Percentiles rank a stretch among this genome's conserved stretches.
Evolutionary conservation across 2,888 invertebrate genomes (phyloP).

Genomic region (Drosophila pegasa): DNA sequence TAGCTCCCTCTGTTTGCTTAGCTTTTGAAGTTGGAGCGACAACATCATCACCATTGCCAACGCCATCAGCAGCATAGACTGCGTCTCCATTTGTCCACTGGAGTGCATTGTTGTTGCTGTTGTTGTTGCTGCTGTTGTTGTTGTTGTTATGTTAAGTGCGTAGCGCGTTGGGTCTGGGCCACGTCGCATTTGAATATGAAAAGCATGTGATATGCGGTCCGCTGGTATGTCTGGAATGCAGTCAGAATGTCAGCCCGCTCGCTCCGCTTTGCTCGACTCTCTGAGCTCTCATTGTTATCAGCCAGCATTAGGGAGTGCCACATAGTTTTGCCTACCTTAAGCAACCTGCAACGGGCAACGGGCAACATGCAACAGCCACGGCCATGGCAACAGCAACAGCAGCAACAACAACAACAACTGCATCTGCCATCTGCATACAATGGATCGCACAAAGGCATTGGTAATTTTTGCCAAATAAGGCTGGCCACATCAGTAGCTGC

Average conservation of each 20-base stretch:
- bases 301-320: slow-evolving; percentile 54
- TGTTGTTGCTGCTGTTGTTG: slow-evolving; percentile 24
- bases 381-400: slow-evolving; percentile 43
- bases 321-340: slow-evolving; percentile 18
- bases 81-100: slow-evolving; percentile 52
- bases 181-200: slow-evolving; percentile 74
- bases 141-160: slow-evolving; percentile 73
- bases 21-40: slow-evolving; percentile 79
- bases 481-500: slow-evolving; percentile 33
- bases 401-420: slow-evolving; percentile 27
- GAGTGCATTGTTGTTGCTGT: slow-evolving; percentile 62
- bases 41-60: slow-evolving; percentile 65
- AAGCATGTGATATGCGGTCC: slow-evolving; percentile 59
- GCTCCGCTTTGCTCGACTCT: slow-evolving; percentile 39
- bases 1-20: slow-evolving; percentile 60
- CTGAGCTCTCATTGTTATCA: slow-evolving; percentile 47
- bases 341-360: slow-evolving; percentile 24
- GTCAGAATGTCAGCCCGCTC: slow-evolving; percentile 26
- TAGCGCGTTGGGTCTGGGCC: slow-evolving; percentile 54
- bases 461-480: slow-evolving; percentile 76
- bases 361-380: slow-evolving; percentile 21
- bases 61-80: slow-evolving; percentile 30
- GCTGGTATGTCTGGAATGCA: slow-evolving; percentile 72
- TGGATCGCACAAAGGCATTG: slow-evolving; percentile 52
- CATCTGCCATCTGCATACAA: slow-evolving; percentile 69